phyloP scores from a whole-genome alignment of 2,888 invertebrate species.

The Liposcelis brunnea region DNA sequence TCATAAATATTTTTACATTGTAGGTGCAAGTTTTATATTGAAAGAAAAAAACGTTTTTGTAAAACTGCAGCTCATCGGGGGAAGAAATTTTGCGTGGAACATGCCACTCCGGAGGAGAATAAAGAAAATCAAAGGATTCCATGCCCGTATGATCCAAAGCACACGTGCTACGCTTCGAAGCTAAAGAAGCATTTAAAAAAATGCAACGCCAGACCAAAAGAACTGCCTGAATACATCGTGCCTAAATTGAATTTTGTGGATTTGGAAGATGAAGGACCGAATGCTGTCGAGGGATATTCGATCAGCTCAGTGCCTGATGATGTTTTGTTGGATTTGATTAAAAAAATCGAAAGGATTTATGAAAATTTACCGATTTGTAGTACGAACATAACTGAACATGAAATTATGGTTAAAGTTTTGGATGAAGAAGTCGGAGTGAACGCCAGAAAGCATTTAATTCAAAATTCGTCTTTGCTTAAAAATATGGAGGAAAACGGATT shows the following conservation, averaged over 20 bases:
- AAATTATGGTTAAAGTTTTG: neutral
- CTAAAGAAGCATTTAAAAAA: slow-evolving; percentile 1
- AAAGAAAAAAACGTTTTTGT: slow-evolving; percentile 1
- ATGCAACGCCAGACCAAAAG: slow-evolving; percentile 2
- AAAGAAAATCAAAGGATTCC: neutral
- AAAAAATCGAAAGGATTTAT: neutral
- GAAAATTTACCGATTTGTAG: neutral
- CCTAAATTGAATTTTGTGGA: neutral
- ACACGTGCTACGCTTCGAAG: neutral
- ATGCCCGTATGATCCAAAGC: slow-evolving; percentile 4
- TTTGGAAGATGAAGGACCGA: too few species aligned
- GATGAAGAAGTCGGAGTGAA: slow-evolving; percentile 12
- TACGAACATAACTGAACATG: neutral
- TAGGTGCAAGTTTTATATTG: neutral
- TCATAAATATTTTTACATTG: neutral
- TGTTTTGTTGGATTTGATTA: neutral
- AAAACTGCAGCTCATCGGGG: neutral
- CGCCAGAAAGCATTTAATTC: slow-evolving; percentile 25
- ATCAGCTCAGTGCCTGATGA: neutral
- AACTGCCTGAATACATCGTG: slow-evolving; percentile 1
- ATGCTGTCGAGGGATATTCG: neutral
- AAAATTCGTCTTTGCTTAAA: slow-evolving; percentile 28
- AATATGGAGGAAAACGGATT: slow-evolving; percentile 23
- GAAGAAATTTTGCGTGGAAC: slow-evolving; percentile 1
- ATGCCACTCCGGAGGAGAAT: neutral